Percentiles rank a stretch among this genome's conserved stretches.
Conservation (phyloP, 2,113 vertebrate species). For the Varanus komodoensis region DNA sequence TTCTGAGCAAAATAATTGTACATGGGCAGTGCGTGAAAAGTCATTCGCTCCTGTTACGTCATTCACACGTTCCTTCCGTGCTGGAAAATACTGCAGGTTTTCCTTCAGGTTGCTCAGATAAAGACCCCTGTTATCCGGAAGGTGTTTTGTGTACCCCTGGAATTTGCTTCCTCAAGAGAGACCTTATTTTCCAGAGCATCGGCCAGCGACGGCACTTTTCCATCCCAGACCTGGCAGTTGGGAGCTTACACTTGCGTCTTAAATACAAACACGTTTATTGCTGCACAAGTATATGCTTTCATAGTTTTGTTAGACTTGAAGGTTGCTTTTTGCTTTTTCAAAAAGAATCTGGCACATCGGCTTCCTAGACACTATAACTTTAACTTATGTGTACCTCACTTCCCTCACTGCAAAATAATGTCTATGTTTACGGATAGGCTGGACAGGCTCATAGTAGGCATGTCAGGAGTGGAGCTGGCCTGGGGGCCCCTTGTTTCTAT, state of each 20-base stretch:
- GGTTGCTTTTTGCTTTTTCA: background rate
- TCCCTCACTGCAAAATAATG: no score
- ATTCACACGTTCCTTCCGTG: background rate
- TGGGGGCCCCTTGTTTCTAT: no score
- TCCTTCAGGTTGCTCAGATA: background rate
- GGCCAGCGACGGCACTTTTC: background rate
- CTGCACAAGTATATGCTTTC: no score
- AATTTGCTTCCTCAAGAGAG: rapidly evolving
- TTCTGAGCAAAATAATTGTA: background rate
- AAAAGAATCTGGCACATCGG: no score
- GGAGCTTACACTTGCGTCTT: background rate
- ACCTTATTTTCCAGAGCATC: background rate
- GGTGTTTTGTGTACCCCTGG: background rate
- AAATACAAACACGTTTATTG: background rate
- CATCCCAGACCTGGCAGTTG: background rate
- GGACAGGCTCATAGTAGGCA: no score
- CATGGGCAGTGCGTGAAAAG: background rate
- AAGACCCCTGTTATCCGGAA: background rate
- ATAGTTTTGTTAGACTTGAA: no score
- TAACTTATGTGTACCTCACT: no score
- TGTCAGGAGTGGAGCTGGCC: no score
- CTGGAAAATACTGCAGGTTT: background rate
- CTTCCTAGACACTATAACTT: no score
- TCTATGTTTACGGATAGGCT: no score
- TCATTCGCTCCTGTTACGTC: background rate